Evolutionary conservation across 2,888 invertebrate genomes (phyloP), one percentile per base, ranked within the genome.

Genomic region (Omphaloscelis lunosa): DNA sequence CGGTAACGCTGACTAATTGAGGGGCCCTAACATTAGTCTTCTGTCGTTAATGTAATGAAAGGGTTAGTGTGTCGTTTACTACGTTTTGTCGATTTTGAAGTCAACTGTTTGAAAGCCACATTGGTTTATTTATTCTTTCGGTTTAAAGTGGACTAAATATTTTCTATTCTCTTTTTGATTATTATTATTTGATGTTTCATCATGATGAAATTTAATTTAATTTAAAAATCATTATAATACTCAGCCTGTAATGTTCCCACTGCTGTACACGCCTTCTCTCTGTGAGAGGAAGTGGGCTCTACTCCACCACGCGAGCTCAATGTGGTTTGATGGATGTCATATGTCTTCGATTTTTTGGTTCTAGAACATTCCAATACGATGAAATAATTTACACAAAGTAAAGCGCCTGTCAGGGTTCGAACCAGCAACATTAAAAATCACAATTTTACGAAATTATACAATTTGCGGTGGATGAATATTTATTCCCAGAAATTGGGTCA

Each of bases 1-100:
- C 61, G 85, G 89, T 61, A 74, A 77, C 82, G 75, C 66, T 86
- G 85, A 87, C 85, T 87, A 88, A 88, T 87, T 80, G 89, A 72
- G 29, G 63, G 78, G 51, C 53, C 80, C 41, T 62, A 82, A 79
- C 89, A 86, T 88, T 78, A 87, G 71, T 88, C 73, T 79, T 53
- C 68, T n/a, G 72, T 79, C 67, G 70, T 76, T 82, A 87, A 84
- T 86, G 74, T 84, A 84, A 87, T 82, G 89, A 86, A 75, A 88
- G 89, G 89, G 89, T 79, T 72, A 70, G 75, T 86, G 58, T 72
- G 73, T 74, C 72, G 62, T 83, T 83, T 70, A 76, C 74, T 82
- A 62, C 75, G 53, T n/a, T n/a, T n/a, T n/a, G 73, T 73, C 39
- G 23, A 86, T 86, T 83, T 80, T 73, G 62, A 77, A 77, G 65